phyloP scores from a whole-genome alignment of 2,888 invertebrate species.

The Tupiocoris notatus region DNA sequence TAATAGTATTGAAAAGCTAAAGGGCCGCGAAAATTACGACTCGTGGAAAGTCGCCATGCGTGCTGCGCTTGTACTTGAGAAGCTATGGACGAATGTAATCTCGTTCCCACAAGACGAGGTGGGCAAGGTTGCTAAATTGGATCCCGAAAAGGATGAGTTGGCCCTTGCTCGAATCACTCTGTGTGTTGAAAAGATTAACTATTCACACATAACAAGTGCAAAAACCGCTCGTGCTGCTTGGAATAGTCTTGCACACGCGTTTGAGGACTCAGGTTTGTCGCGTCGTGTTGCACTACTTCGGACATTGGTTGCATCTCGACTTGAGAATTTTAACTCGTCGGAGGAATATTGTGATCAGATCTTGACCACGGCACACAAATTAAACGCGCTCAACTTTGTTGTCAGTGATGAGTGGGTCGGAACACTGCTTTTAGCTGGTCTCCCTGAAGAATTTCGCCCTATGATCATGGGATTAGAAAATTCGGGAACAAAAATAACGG shows the following conservation, averaged over 20 bases:
- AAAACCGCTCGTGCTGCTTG: neutral
- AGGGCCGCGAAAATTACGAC: neutral
- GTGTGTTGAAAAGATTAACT: neutral
- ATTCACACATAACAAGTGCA: neutral
- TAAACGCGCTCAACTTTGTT: neutral
- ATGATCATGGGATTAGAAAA: neutral
- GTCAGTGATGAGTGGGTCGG: neutral
- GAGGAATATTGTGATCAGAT: neutral
- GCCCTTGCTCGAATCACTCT: neutral
- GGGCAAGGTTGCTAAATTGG: neutral
- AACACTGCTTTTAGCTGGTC: neutral
- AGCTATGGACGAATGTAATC: neutral
- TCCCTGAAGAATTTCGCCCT: neutral
- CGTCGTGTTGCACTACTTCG: neutral
- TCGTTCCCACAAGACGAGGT: neutral
- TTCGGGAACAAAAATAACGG: neutral
- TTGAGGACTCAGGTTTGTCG: neutral
- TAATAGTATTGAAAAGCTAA: neutral
- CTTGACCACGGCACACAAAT: neutral
- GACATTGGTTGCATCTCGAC: neutral
- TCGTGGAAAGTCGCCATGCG: neutral
- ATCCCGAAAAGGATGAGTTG: neutral
- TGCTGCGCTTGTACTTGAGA: neutral
- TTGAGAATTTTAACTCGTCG: neutral
- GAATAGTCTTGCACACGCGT: neutral